A percentile compares a stretch with the other conserved stretches of the same genome.
These are phyloP conservation scores for Choristoneura rosaceana DNA, from an alignment of 2,888 invertebrate species.

Conservation along the genomic window DNA sequence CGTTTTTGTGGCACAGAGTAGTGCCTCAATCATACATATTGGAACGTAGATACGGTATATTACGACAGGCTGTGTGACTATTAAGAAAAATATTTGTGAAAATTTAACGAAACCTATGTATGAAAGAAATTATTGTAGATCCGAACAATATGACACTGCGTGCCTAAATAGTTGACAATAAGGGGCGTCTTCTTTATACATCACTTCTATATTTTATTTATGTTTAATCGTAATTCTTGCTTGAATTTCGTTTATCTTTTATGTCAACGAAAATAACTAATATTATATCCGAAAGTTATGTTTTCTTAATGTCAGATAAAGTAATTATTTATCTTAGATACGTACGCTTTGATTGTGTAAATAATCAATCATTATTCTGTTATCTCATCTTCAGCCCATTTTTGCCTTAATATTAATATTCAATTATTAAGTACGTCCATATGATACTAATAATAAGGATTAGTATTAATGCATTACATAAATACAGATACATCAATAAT, in stretches of 20 bases:
- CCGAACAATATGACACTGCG: conserved; percentile 35
- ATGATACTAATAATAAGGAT: conserved; percentile 25
- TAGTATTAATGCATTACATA: conserved; percentile 6
- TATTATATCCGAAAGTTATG: conserved; percentile 2
- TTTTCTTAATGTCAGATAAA: conserved; percentile 18
- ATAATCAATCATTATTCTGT: conserved; percentile 11
- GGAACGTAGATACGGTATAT: neutral
- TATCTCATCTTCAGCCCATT: conserved; percentile 7
- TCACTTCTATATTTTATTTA: neutral
- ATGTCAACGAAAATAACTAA: conserved; percentile 2
- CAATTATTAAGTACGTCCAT: conserved; percentile 39
- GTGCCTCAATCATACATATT: neutral
- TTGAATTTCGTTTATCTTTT: conserved; percentile 18
- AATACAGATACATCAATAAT: neutral
- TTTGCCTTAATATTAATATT: conserved; percentile 21
- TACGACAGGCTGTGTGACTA: conserved; percentile 12
- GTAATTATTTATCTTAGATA: conserved; percentile 20
- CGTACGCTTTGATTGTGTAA: conserved; percentile 17
- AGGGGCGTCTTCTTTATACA: neutral
- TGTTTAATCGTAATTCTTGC: conserved; percentile 2
- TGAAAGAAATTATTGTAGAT: conserved; percentile 1
- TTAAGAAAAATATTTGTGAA: neutral
- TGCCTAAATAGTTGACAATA: conserved; percentile 38
- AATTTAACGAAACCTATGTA: conserved; percentile 4
- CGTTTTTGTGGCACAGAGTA: neutral